Base-by-base conservation (phyloP, 1,140 invertebrate genomes). In the Drosophila fuyamai region DNA sequence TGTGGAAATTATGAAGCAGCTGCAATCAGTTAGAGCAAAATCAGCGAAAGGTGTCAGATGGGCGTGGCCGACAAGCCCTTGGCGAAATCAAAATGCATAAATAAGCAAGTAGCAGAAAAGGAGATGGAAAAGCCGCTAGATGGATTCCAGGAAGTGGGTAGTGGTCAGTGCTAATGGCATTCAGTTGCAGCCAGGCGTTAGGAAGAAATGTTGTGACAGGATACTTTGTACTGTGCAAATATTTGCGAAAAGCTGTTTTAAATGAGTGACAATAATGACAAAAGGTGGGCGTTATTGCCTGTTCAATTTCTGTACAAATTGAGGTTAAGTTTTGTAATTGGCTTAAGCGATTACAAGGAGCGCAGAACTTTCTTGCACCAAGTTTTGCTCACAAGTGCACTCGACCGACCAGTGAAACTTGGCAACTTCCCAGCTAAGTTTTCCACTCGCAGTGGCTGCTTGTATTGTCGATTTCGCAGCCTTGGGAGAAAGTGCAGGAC, bases 241-340 rank as follows among this genome's bases (percentile, higher is more conserved):
- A 65, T 78, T 66, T 62, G 50, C 47, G 35, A 38, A 74, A 47
- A 75, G 61, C 66, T 67, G 63, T 38, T 53, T 55, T 36, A 80
- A 76, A 51, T 79, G 84, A 86, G 83, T 79, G 82, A 86, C 82
- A 77, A 72, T 70, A 61, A 57, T 55, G 55, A 13, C 53, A 44
- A n/a, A 43, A 65, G 60, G 29, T 16, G 50, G 48, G 9, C 41
- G 71, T 32, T 58, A 57, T 16, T 32, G 36, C 47, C n/a, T 40
- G 18, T 51, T 23, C 41, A 74, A 43, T 67, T 67, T 66, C 65
- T 56, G 35, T 40, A n/a, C 62, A 75, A 81, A 84, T 80, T 89
- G 73, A 78, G 84, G 83, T 88, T 89, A 88, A 80, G 80, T 89
- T 85, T 62, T 72, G 65, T 90, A 89, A 90, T 88, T 89, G 84